These are phyloP conservation scores for Lineus longissimus DNA, from an alignment of 1,140 invertebrate species.

Conservation along the genomic window DNA sequence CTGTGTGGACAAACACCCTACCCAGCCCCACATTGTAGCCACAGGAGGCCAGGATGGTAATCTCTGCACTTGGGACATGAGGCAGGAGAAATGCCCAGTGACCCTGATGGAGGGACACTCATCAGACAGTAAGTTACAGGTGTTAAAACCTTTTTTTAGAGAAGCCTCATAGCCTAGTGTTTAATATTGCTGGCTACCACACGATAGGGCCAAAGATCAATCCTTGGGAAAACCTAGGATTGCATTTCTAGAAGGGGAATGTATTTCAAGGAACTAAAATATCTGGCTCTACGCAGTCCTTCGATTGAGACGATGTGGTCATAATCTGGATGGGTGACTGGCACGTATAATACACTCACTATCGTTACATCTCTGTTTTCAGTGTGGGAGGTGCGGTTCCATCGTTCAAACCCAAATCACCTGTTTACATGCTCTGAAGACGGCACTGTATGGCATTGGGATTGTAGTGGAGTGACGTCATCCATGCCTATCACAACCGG, in stretches of 20 bases:
- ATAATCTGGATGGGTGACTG: too few species aligned
- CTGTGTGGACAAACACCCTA: conserved; percentile 75
- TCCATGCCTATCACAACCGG: background rate
- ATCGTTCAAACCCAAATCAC: conserved; percentile 76
- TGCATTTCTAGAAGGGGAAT: too few species aligned
- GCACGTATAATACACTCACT: too few species aligned
- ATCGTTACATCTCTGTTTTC: too few species aligned
- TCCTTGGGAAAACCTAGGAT: background rate
- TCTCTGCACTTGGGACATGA: conserved; percentile 56
- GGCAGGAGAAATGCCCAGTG: conserved; percentile 72
- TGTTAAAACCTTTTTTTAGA: background rate
- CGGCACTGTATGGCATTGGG: conserved; percentile 85
- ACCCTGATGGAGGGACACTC: conserved; percentile 75
- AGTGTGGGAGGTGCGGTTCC: conserved; percentile 78
- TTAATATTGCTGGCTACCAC: too few species aligned
- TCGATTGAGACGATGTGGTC: too few species aligned
- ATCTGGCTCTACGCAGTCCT: too few species aligned
- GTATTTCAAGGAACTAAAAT: too few species aligned
- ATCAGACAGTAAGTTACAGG: conserved; percentile 58
- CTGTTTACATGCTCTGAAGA: conserved; percentile 73
- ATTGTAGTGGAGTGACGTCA: conserved; percentile 41
- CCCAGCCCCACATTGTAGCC: conserved; percentile 76
- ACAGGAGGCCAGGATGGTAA: conserved; percentile 43
- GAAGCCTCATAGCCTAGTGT: too few species aligned
- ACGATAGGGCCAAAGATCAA: background rate